Conservation (phyloP, 1,140 invertebrate genomes). For the Meloidogyne exigua region DNA sequence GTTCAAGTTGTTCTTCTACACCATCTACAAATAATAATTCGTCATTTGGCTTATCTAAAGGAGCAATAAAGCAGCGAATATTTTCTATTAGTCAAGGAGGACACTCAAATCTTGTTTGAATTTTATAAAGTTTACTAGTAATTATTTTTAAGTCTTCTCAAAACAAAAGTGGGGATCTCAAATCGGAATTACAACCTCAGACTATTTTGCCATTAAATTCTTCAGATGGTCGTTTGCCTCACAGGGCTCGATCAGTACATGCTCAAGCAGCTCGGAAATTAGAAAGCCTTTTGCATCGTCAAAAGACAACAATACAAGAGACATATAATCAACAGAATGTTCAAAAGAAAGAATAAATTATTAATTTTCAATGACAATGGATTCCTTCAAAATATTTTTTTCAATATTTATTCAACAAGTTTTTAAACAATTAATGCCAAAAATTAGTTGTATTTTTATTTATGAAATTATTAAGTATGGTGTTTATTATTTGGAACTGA, state of each 20-base stretch:
- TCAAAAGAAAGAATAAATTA: neutral
- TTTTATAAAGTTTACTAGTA: neutral
- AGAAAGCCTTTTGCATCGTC: conserved; percentile 32
- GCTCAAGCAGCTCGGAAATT: conserved; percentile 31
- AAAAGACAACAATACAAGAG: neutral
- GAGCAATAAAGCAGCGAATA: neutral
- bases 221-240: neutral
- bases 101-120: neutral
- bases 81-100: conserved; percentile 15
- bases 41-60: neutral
- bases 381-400: neutral
- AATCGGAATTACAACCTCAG: neutral
- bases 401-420: neutral
- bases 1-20: neutral
- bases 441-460: conserved; percentile 2
- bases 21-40: neutral
- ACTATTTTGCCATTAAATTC: neutral
- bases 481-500: neutral
- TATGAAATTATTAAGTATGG: neutral
- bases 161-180: neutral
- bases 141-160: neutral
- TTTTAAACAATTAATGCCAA: neutral
- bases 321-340: neutral
- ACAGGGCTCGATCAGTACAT: conserved; percentile 16
- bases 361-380: neutral